Percentiles rank a stretch among this genome's conserved stretches.
phyloP scores from a whole-genome alignment of 37 sponge, comb jelly and placozoan genomes.

The Chondrilla cf. caribensis region DNA sequence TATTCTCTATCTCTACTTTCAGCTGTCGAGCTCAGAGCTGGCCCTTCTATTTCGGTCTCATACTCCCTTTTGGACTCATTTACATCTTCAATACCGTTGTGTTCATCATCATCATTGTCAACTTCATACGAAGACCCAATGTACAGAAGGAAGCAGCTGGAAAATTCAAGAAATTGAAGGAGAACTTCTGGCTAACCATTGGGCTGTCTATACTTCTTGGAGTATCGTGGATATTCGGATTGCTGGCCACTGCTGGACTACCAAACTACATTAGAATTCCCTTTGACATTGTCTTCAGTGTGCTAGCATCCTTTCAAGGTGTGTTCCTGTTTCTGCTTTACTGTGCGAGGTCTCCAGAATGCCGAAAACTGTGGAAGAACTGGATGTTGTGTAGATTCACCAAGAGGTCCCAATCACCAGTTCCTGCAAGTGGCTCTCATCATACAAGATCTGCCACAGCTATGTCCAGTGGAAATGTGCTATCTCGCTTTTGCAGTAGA shows the following conservation, averaged over 20 bases:
- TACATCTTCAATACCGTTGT: too few relatives aligned
- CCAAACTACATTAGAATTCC: neutral
- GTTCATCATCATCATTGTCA: too few relatives aligned
- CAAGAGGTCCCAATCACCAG: too few relatives aligned
- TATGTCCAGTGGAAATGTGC: too few relatives aligned
- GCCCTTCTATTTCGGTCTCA: too few relatives aligned
- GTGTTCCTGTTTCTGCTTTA: constrained; percentile 5
- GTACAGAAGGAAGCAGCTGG: neutral
- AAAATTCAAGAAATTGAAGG: neutral
- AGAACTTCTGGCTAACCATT: constrained; percentile 39
- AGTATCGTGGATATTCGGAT: constrained; percentile 47
- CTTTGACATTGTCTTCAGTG: constrained; percentile 46
- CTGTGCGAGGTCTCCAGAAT: constrained; percentile 16
- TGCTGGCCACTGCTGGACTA: constrained; percentile 36
- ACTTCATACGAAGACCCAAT: too few relatives aligned
- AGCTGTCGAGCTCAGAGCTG: too few relatives aligned
- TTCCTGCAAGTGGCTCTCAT: too few relatives aligned
- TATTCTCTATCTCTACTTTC: too few relatives aligned
- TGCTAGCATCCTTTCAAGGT: constrained; percentile 38
- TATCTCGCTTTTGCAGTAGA: too few relatives aligned
- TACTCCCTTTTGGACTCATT: too few relatives aligned
- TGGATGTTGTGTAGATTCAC: constrained; percentile 11
- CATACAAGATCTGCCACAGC: too few relatives aligned
- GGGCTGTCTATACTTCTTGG: constrained; percentile 51
- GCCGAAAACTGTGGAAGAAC: constrained; percentile 29